A percentile compares a stretch with the other conserved stretches of the same genome.
Conservation (phyloP, 1,140 invertebrate species). For the Bombus turneri region DNA sequence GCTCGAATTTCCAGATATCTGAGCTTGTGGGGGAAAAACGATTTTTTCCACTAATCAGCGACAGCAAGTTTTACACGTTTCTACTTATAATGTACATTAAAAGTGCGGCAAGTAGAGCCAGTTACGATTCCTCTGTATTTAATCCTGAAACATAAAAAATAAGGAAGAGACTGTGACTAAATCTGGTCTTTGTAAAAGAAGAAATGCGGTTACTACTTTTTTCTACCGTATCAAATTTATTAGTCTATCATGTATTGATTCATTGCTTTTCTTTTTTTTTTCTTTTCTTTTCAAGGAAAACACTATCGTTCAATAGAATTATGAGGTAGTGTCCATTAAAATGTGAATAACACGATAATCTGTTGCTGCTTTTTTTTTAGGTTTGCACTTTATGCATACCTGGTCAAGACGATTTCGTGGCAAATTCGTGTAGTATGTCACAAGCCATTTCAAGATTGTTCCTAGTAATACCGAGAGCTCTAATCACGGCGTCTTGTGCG, state of each 20-base stretch:
- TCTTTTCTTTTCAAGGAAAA: not conserved
- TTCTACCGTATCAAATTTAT: conserved; percentile 4
- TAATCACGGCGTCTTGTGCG: conserved; percentile 93
- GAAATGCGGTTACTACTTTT: not conserved
- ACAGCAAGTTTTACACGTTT: conserved; percentile 26
- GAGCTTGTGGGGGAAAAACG: not conserved
- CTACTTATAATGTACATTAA: conserved; percentile 53
- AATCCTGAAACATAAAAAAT: conserved; percentile 60
- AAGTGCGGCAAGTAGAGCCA: conserved; percentile 67
- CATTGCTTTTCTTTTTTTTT: not conserved
- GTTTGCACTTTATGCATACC: conserved; percentile 65
- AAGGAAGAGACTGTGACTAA: not conserved
- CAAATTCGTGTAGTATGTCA: conserved; percentile 97
- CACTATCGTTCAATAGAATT: not conserved
- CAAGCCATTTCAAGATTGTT: conserved; percentile 97
- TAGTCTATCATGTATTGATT: not conserved
- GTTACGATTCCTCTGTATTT: conserved; percentile 69
- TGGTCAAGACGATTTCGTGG: conserved; percentile 84
- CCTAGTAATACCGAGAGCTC: conserved; percentile 94
- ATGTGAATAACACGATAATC: not conserved
- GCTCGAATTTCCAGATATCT: not conserved
- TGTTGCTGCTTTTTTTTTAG: conserved; percentile 10
- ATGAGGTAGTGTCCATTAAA: not conserved
- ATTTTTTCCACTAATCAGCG: not conserved
- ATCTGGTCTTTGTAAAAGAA: no score